A percentile compares a stretch with the other conserved stretches of the same genome.
phyloP scores from a whole-genome alignment of 2,113 vertebrate genomes.

The Datnioides undecimradiatus region DNA sequence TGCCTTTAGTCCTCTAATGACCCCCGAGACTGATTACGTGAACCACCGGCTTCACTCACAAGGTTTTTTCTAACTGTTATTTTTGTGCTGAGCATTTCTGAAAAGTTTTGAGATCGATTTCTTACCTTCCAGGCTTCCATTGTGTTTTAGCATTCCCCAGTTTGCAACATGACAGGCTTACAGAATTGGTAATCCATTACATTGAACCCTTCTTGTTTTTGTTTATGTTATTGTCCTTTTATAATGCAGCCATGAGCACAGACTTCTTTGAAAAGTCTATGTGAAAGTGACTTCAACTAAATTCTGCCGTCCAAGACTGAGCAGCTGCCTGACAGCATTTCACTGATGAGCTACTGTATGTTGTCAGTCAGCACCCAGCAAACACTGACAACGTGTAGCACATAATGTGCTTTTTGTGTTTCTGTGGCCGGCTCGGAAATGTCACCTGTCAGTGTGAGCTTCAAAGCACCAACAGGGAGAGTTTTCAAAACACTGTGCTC shows the following conservation, averaged over 20 bases:
- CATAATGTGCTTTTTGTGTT: not conserved
- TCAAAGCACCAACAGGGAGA: constrained; percentile 11
- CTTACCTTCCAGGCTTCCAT: not conserved
- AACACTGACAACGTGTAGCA: not conserved
- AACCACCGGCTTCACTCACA: not conserved
- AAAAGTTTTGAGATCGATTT: not conserved
- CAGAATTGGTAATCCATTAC: not conserved
- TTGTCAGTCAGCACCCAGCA: not conserved
- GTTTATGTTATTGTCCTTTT: not conserved
- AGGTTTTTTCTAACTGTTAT: not conserved
- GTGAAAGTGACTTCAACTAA: not conserved
- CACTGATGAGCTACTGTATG: not conserved
- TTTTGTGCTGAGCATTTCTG: not conserved
- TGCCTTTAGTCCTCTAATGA: not conserved
- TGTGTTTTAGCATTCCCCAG: not conserved
- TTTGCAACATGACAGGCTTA: not conserved
- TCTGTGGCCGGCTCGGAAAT: constrained; percentile 15
- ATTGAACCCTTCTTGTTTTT: not conserved
- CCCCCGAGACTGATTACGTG: not conserved
- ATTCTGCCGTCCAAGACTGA: not conserved
- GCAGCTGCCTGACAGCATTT: not conserved
- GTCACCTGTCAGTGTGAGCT: not conserved
- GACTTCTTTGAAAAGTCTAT: not conserved
- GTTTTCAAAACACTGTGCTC: not conserved
- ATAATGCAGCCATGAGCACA: not conserved